A percentile compares a stretch with the other conserved stretches of the same genome.
Conservation (phyloP, 2,888 invertebrate species). For the Agelastica alni region DNA sequence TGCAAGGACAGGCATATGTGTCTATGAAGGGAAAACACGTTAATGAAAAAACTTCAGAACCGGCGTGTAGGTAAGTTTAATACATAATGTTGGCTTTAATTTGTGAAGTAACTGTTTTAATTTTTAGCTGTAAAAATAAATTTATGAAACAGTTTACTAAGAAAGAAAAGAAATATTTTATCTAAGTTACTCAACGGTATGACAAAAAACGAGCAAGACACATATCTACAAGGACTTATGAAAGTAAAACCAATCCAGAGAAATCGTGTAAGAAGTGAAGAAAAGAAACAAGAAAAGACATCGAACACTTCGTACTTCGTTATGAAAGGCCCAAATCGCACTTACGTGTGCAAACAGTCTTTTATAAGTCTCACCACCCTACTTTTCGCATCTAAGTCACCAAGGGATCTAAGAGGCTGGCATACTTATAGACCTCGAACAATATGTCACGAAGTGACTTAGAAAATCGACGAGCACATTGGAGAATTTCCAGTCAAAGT, state of each 20-base stretch:
- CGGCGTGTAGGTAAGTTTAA: slow-evolving; percentile 27
- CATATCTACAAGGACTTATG: slow-evolving; percentile 33
- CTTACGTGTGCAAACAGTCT: slow-evolving; percentile 30
- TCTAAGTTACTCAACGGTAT: slow-evolving; percentile 25
- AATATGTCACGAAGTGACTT: slow-evolving; percentile 25
- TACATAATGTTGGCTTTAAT: too few relatives aligned
- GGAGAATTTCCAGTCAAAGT: slow-evolving; percentile 27
- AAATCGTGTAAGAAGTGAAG: slow-evolving; percentile 15
- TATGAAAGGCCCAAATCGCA: slow-evolving; percentile 23
- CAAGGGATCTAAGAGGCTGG: slow-evolving; percentile 29
- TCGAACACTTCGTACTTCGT: slow-evolving; percentile 28
- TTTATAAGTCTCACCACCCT: slow-evolving; percentile 31
- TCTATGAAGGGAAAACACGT: slow-evolving; percentile 27
- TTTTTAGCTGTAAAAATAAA: slow-evolving; percentile 28
- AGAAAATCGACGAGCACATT: slow-evolving; percentile 31
- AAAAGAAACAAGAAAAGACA: slow-evolving; percentile 23
- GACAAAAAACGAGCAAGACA: slow-evolving; percentile 33
- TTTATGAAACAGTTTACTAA: slow-evolving; percentile 29
- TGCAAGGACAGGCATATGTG: slow-evolving; percentile 27
- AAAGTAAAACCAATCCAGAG: slow-evolving; percentile 30
- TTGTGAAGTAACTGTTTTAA: slow-evolving; percentile 15
- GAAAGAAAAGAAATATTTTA: slow-evolving; percentile 27
- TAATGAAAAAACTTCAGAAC: slow-evolving; percentile 26
- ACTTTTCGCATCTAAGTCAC: slow-evolving; percentile 23
- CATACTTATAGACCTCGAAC: slow-evolving; percentile 30